Conservation (phyloP, 1,140 invertebrate species). For the Macrocentrus cingulum region DNA sequence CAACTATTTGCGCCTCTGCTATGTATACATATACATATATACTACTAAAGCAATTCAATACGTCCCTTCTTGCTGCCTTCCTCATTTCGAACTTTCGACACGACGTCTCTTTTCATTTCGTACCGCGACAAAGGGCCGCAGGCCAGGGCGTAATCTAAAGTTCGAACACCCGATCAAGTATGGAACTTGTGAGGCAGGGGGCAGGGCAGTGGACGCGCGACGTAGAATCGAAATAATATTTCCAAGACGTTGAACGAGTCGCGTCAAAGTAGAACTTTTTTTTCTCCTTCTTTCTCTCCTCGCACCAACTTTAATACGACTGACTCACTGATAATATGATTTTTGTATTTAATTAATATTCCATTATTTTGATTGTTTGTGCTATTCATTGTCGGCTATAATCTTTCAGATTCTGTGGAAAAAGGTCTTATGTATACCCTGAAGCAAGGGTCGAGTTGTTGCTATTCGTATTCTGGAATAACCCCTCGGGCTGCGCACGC, state of each 20-base stretch:
- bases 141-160: constrained; percentile 32
- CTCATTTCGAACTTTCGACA: constrained; percentile 31
- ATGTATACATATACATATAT: no score
- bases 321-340: no score
- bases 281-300: neutral
- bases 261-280: constrained; percentile 7
- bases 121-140: constrained; percentile 22
- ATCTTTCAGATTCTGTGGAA: no score
- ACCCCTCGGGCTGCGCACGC: no score
- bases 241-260: constrained; percentile 12
- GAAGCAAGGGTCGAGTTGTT: no score
- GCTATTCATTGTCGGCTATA: no score
- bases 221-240: constrained; percentile 34
- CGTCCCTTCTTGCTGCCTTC: constrained; percentile 3
- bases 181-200: constrained; percentile 21
- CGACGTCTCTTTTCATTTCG: constrained; percentile 32
- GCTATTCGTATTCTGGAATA: no score
- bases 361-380: no score
- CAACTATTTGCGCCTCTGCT: no score
- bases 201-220: neutral
- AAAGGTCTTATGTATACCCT: no score
- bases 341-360: neutral
- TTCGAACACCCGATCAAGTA: constrained; percentile 31
- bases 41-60: no score
- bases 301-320: neutral